Evolutionary conservation across 1,140 invertebrate species (phyloP), one percentile per base, ranked within the genome.

Genomic region (Nephotettix cincticeps): DNA sequence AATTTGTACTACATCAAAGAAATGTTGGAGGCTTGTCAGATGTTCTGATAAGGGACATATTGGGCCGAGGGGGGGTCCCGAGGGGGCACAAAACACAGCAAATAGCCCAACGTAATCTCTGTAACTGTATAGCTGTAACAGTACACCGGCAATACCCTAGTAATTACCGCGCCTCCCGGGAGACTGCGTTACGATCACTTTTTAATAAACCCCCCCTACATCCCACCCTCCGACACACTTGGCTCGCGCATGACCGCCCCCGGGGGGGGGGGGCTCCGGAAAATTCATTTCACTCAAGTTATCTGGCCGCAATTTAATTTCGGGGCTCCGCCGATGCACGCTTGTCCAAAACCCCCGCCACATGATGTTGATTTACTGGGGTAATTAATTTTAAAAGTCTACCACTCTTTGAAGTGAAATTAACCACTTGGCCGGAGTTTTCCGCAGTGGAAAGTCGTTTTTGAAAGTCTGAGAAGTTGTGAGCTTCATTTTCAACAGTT

Each of bases 121-220:
- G 47, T 51, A 51, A 51, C 47, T 51, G 47, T 51, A 51, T 51
- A 51, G 47, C 47, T 51, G 47, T 51, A 51, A 51, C 47, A 51
- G 47, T 11, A 51, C 21, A 51, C 47, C 47, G 21, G 47, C 47
- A 51, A 51, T 51, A 51, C 47, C 47, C 47, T 21, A 19, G 47
- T 51, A 51, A 51, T 51, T 51, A 51, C 47, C 19, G n/a, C 3
- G 19, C 21, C 6, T 51, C 47, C 47, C 47, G n/a, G 14, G 47
- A 51, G 47, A 51, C 47, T 3, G 21, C 47, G 47, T n/a, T 51
- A n/a, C 47, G 47, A 51, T 51, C 47, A 51, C 47, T 51, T 51
- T 51, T 51, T 51, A 51, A 51, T 51, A 51, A 51, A 51, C 47
- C 47, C 47, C 47, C 47, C 19, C 47, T 4, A 40, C n/a, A n/a